A percentile compares a stretch with the other conserved stretches of the same genome.
Evolutionary conservation across 2,797 vertebrate genomes (phyloP).

Genomic region (Scarus forsteni): DNA sequence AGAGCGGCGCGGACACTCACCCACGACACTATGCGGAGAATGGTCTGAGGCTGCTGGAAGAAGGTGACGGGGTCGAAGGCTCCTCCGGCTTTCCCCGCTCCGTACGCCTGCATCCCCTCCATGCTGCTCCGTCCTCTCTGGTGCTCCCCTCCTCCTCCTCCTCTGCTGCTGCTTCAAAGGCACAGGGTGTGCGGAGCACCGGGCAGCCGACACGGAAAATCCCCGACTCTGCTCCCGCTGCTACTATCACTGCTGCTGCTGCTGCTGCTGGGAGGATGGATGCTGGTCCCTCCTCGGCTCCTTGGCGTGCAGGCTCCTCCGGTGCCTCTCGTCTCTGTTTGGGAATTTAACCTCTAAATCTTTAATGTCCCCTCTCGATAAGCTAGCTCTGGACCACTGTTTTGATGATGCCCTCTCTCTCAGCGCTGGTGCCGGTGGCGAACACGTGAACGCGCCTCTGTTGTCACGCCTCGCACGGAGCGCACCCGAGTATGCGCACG

Average conservation of each 20-base stretch:
- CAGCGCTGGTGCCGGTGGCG: constrained; percentile 50
- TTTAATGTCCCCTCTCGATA: constrained; percentile 9
- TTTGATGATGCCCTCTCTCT: constrained; percentile 46
- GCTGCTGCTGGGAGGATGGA: constrained; percentile 19
- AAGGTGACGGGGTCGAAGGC: constrained; percentile 95
- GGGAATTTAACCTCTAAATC: constrained; percentile 47
- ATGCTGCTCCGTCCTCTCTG: constrained; percentile 76
- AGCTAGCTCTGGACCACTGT: constrained; percentile 34
- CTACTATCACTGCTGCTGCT: neutral
- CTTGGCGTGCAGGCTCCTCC: neutral
- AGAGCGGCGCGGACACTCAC: constrained; percentile 67
- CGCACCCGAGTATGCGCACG: constrained; percentile 9
- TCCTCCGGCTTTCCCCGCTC: constrained; percentile 95
- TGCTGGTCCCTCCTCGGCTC: constrained; percentile 15
- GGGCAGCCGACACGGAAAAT: constrained; percentile 28
- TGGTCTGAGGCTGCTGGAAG: constrained; percentile 92
- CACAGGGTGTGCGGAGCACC: constrained; percentile 57
- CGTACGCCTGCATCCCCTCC: constrained; percentile 93
- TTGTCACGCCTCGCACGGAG: constrained; percentile 54
- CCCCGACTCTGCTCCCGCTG: constrained; percentile 15
- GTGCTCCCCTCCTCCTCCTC: constrained; percentile 43
- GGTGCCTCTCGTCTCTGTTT: constrained; percentile 1
- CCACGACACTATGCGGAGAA: constrained; percentile 92
- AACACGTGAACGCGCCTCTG: constrained; percentile 62
- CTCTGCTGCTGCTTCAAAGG: constrained; percentile 39